Percentiles rank a stretch among this genome's conserved stretches.
Evolutionary conservation across 2,113 vertebrate genomes (phyloP).

Genomic region (Myotis davidii): DNA sequence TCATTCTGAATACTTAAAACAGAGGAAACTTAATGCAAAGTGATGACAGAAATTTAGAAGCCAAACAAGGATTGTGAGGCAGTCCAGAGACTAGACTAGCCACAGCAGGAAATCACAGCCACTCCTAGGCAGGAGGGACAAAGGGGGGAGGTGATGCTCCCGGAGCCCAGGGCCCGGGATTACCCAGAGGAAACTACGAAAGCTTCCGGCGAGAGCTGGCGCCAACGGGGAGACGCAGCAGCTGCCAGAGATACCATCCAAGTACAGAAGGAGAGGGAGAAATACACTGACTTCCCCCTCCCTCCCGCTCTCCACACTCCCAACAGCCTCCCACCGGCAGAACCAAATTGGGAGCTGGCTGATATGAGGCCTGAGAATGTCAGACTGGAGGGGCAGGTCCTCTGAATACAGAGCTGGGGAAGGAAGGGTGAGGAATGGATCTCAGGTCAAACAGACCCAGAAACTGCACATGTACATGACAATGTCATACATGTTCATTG

Average conservation of each 20-base stretch:
- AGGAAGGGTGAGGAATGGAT: not conserved
- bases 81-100: constrained; percentile 23
- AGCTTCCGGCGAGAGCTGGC: constrained; percentile 34
- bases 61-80: constrained; percentile 46
- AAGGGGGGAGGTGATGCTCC: constrained; percentile 5
- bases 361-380: not conserved
- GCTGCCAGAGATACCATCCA: not conserved
- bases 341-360: not conserved
- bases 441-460: not conserved
- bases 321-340: not conserved
- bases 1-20: constrained; percentile 28
- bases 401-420: not conserved
- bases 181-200: constrained; percentile 4
- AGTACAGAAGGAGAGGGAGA: not conserved
- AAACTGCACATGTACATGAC: not conserved
- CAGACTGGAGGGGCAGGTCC: not conserved
- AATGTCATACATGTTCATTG: not conserved
- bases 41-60: constrained; percentile 64
- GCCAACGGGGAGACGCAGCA: not conserved
- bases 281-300: not conserved
- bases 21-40: constrained; percentile 35
- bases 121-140: constrained; percentile 63
- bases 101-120: constrained; percentile 51
- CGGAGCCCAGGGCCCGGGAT: constrained; percentile 1
- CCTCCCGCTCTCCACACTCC: not conserved